A percentile compares a stretch with the other conserved stretches of the same genome.
phyloP scores from a whole-genome alignment of 2,888 invertebrate genomes.

The Cosmia pyralina region DNA sequence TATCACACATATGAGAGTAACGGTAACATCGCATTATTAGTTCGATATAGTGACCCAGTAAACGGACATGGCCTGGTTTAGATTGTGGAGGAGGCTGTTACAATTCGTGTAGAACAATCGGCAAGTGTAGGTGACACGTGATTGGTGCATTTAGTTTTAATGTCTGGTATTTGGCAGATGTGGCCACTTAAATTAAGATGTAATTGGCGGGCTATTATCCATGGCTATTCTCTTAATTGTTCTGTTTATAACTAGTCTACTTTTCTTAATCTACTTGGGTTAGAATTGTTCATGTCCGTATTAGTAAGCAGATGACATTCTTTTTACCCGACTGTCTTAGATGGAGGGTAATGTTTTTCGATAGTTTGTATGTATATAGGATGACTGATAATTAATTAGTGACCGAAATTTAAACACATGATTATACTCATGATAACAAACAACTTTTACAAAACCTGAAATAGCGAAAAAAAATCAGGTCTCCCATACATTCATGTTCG shows the following conservation, averaged over 20 bases:
- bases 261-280: slow-evolving; percentile 20
- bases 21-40: slow-evolving; percentile 42
- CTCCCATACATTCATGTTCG: no score
- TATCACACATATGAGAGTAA: slow-evolving; percentile 54
- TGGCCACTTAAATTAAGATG: slow-evolving; percentile 25
- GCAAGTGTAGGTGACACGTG: slow-evolving; percentile 57
- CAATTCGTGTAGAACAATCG: slow-evolving; percentile 65
- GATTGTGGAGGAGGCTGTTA: slow-evolving; percentile 58
- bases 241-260: slow-evolving; percentile 30
- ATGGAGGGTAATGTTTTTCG: no score
- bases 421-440: no score
- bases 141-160: slow-evolving; percentile 43
- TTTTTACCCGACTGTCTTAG: background rate
- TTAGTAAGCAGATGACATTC: background rate
- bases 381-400: no score
- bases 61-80: slow-evolving; percentile 75
- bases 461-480: no score
- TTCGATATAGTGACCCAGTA: slow-evolving; percentile 74
- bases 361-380: no score
- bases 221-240: slow-evolving; percentile 35
- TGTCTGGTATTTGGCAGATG: slow-evolving; percentile 49
- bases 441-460: no score
- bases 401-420: no score
- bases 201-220: slow-evolving; percentile 19
- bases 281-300: slow-evolving; percentile 17